Base-by-base conservation (phyloP, 2,888 invertebrate species). In the Lissocephala sabroskyi region DNA sequence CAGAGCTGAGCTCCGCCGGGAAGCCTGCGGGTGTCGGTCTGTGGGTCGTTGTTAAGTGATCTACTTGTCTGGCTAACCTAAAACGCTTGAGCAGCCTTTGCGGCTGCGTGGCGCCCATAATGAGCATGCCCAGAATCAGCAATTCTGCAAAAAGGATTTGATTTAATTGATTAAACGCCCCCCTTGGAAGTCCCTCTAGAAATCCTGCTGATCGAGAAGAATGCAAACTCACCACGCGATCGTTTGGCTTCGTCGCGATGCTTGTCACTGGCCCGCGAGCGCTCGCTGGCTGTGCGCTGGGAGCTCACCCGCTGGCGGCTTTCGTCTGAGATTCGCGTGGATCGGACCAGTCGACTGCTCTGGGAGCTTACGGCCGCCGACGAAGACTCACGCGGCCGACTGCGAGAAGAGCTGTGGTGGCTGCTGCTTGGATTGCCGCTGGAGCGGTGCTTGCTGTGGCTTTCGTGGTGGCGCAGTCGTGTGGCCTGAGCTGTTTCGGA, bases 101-200 rank as follows among this genome's bases (percentile, higher is more conserved):
- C 44, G 79, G 80, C 63, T 81, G 80, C 52, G 79, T 80, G 63
- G 81, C 82, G 58, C 80, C 78, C 78, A 80, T 73, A 51, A 81
- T 73, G 45, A 81, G 81, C 56, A 79, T 63, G 64, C 80, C 75
- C 73, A 80, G 73, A 57, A 81, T 59, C 56, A 80, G 70, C 36
- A 80, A 52, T 49, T 80, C 81, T 81, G 80, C 42, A 80, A 79
- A 42, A 52, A 54, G 48, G 28, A 30, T 14, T 41, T n/a, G n/a
- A n/a, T n/a, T n/a, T n/a, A n/a, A n/a, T n/a, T n/a, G n/a, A n/a
- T n/a, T n/a, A n/a, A 16, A 14, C 32, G 32, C n/a, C 11, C 19
- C 7, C 17, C 17, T 23, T 5, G 7, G 7, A 23, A 23, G 23
- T 23, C n/a, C n/a, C n/a, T n/a, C n/a, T n/a, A n/a, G n/a, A n/a